phyloP scores from a whole-genome alignment of 2,797 vertebrate species.

The Oreochromis mossambicus region DNA sequence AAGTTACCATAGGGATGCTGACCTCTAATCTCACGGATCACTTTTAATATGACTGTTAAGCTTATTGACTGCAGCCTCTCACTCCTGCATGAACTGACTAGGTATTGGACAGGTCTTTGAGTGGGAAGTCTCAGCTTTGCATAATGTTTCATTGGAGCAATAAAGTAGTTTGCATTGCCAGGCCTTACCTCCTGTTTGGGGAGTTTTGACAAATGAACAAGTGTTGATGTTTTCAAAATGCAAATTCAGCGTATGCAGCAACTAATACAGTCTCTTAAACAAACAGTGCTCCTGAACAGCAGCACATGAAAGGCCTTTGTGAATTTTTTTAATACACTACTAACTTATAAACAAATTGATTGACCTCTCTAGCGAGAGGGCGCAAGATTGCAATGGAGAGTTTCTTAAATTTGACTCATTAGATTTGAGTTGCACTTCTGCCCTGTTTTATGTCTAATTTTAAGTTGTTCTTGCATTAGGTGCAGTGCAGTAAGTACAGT shows the following conservation, averaged over 20 bases:
- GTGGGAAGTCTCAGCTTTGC: background rate
- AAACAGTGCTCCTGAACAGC: background rate
- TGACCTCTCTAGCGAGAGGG: background rate
- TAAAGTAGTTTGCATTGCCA: background rate
- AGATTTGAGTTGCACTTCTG: background rate
- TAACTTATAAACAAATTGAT: background rate
- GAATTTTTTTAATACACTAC: background rate
- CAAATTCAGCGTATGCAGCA: background rate
- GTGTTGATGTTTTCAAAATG: background rate
- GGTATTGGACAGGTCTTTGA: background rate
- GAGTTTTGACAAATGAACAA: background rate
- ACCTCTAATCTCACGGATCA: background rate
- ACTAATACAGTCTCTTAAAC: background rate
- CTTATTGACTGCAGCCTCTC: background rate
- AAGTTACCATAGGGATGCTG: background rate
- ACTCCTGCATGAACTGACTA: background rate
- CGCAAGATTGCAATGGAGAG: background rate
- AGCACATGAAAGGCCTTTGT: background rate
- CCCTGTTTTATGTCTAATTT: constrained; percentile 12
- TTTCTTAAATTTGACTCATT: background rate
- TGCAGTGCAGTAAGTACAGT: constrained; percentile 4
- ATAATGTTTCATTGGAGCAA: background rate
- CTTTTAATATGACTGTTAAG: background rate
- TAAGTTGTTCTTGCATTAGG: background rate
- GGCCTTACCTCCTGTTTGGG: background rate